Evolutionary conservation across 2,888 invertebrate genomes (phyloP).

Genomic region (Melieria picta): DNA sequence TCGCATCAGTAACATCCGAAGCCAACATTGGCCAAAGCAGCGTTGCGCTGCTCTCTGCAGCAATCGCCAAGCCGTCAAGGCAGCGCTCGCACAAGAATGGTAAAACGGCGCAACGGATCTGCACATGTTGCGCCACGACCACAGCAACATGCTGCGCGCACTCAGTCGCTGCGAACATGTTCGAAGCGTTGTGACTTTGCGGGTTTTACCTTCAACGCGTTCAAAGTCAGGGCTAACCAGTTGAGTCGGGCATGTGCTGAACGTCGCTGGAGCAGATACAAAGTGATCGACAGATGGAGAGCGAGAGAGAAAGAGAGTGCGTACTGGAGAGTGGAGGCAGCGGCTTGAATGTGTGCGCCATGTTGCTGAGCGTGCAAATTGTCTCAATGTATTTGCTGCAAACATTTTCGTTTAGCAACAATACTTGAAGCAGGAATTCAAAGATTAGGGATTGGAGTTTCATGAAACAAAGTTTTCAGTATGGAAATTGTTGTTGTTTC

Average conservation of each 20-base stretch:
- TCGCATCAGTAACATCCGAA: too few relatives aligned
- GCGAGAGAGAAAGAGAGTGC: neutral
- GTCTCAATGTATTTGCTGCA: too few relatives aligned
- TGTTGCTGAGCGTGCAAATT: slow-evolving; percentile 1
- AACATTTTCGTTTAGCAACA: too few relatives aligned
- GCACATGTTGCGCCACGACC: slow-evolving; percentile 40
- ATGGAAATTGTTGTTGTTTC: too few relatives aligned
- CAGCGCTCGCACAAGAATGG: slow-evolving; percentile 1
- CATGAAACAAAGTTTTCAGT: too few relatives aligned
- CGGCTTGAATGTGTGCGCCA: neutral
- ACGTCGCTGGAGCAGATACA: neutral
- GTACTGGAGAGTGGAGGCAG: neutral
- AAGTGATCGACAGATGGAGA: slow-evolving; percentile 18
- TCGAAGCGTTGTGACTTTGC: slow-evolving; percentile 9
- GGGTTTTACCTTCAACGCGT: slow-evolving; percentile 47
- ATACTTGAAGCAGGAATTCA: too few relatives aligned
- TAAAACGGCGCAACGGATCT: slow-evolving; percentile 4
- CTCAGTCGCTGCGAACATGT: slow-evolving; percentile 10
- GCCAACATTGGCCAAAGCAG: too few relatives aligned
- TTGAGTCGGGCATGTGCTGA: neutral
- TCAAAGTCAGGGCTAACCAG: slow-evolving; percentile 60
- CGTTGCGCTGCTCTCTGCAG: too few relatives aligned
- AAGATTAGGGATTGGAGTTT: too few relatives aligned
- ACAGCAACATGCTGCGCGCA: slow-evolving; percentile 37
- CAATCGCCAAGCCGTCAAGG: too few relatives aligned